These are phyloP conservation scores for Phenganax marumi DNA, from an alignment of 92 coral and sea anemone genomes.

Conservation along the genomic window DNA sequence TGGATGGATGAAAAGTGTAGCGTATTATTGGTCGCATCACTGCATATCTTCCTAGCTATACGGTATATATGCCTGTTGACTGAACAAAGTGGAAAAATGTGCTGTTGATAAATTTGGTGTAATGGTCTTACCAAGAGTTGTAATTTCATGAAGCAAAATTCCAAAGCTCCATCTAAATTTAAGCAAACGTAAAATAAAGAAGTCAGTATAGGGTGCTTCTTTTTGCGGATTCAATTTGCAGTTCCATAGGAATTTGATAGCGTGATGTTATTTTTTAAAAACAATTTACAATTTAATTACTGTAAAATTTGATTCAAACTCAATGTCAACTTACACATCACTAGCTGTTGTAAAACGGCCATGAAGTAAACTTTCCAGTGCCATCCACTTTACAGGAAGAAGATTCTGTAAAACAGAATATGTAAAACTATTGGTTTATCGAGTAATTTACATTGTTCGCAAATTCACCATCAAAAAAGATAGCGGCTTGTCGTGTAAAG, in stretches of 20 bases:
- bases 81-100: neutral
- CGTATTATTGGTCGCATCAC: neutral
- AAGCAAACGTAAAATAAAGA: neutral
- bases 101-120: neutral
- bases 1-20: neutral
- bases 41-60: neutral
- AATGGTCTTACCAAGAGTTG: constrained; percentile 65
- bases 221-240: neutral
- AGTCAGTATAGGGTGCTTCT: neutral
- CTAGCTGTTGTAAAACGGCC: constrained; percentile 60
- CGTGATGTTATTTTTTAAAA: too few relatives aligned
- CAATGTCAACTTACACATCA: constrained; percentile 60
- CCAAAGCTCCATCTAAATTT: constrained; percentile 77
- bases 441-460: too few relatives aligned
- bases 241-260: neutral
- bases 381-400: constrained; percentile 79
- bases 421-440: neutral
- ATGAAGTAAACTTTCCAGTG: constrained; percentile 60
- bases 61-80: neutral
- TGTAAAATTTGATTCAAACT: too few relatives aligned
- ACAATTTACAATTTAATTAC: too few relatives aligned
- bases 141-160: constrained; percentile 72
- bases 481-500: neutral
- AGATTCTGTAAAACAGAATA: constrained; percentile 39
- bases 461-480: neutral